These are phyloP conservation scores for Limulus polyphemus DNA, from an alignment of 2,888 invertebrate species.

Conservation along the genomic window DNA sequence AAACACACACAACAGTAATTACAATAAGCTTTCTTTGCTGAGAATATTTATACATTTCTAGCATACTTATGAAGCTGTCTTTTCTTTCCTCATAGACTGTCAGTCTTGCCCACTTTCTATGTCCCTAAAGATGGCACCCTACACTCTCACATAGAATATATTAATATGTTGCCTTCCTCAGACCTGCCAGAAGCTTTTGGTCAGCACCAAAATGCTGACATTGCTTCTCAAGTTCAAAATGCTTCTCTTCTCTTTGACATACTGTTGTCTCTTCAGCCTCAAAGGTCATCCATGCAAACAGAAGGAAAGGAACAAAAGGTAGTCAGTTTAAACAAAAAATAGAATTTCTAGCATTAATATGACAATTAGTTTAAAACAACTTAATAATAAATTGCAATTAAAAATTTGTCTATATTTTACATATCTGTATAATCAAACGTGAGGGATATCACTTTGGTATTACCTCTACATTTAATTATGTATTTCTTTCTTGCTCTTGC, in stretches of 20 bases:
- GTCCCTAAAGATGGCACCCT: conserved; percentile 69
- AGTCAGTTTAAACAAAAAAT: conserved; percentile 2
- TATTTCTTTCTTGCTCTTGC: too few relatives aligned
- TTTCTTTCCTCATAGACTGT: conserved; percentile 45
- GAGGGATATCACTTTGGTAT: not conserved
- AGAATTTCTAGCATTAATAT: not conserved
- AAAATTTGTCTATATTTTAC: not conserved
- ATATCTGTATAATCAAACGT: not conserved
- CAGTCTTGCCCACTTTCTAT: conserved; percentile 60
- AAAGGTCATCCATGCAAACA: conserved; percentile 45
- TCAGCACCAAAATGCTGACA: conserved; percentile 80
- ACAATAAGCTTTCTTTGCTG: too few relatives aligned
- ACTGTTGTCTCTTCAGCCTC: conserved; percentile 60
- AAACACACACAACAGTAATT: not conserved
- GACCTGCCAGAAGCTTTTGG: conserved; percentile 81
- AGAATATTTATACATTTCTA: too few relatives aligned
- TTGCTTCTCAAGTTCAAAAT: conserved; percentile 69
- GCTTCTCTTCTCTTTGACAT: conserved; percentile 62
- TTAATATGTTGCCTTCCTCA: conserved; percentile 57
- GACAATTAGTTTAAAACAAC: not conserved
- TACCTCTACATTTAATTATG: too few relatives aligned
- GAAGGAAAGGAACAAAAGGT: conserved; percentile 60
- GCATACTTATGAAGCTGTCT: not conserved
- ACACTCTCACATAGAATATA: conserved; percentile 65
- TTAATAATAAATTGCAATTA: not conserved